Evolutionary conservation across 2,888 invertebrate species (phyloP).

Genomic region (Lingula anatina): DNA sequence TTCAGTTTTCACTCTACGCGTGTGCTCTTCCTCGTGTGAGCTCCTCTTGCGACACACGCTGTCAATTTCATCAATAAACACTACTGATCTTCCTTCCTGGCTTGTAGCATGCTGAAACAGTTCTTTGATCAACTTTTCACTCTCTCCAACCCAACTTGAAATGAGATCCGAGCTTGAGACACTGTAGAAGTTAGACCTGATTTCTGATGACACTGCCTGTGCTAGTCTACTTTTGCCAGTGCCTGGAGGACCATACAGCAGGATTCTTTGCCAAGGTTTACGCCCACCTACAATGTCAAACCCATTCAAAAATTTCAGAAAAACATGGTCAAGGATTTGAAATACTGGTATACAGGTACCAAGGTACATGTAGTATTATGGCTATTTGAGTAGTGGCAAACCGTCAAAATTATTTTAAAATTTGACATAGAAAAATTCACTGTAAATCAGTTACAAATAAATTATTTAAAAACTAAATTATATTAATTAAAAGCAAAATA

Average conservation of each 20-base stretch:
- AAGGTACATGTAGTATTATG: neutral
- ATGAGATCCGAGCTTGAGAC: slow-evolving; percentile 58
- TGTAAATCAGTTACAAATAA: too few species aligned
- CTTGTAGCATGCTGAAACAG: slow-evolving; percentile 48
- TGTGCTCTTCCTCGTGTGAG: slow-evolving; percentile 56
- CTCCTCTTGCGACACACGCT: slow-evolving; percentile 57
- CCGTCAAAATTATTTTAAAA: too few species aligned
- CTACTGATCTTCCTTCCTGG: slow-evolving; percentile 51
- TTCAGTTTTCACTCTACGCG: slow-evolving; percentile 59
- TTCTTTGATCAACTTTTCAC: slow-evolving; percentile 57
- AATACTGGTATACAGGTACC: too few species aligned
- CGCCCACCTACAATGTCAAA: slow-evolving; percentile 43
- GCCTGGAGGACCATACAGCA: slow-evolving; percentile 56
- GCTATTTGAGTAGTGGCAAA: neutral
- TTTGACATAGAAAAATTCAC: too few species aligned
- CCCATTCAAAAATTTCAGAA: too few species aligned
- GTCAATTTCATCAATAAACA: slow-evolving; percentile 63
- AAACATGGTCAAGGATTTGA: too few species aligned
- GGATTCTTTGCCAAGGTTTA: slow-evolving; percentile 55
- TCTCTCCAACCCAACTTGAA: slow-evolving; percentile 59
- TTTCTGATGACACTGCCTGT: slow-evolving; percentile 53
- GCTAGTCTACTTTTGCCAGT: slow-evolving; percentile 51
- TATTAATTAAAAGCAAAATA: too few species aligned
- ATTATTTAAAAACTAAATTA: too few species aligned
- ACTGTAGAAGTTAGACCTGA: slow-evolving; percentile 55